Percentiles rank a stretch among this genome's conserved stretches.
These are phyloP conservation scores for Ciconia maguari DNA, from an alignment of 2,113 vertebrate species.

Conservation along the genomic window DNA sequence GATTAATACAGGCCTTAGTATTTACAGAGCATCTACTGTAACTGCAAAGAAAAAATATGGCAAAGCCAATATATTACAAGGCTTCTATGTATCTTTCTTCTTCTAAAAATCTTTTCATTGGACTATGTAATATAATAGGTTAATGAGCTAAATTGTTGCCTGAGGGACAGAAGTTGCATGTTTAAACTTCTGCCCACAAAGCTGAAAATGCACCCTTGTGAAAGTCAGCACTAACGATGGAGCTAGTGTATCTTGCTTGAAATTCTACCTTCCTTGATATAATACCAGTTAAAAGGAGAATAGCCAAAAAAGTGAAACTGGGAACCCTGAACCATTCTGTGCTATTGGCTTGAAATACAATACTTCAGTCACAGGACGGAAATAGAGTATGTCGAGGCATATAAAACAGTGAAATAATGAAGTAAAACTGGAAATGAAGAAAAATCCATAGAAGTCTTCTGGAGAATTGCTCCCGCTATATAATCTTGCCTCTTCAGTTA, in stretches of 20 bases:
- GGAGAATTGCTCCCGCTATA: neutral
- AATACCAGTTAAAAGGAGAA: neutral
- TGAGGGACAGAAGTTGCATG: neutral
- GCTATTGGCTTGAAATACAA: neutral
- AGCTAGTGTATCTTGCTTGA: neutral
- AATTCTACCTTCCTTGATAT: conserved; percentile 14
- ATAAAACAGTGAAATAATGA: neutral
- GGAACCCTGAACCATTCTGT: neutral
- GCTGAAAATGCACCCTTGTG: neutral
- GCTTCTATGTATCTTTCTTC: neutral
- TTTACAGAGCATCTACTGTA: conserved; percentile 40
- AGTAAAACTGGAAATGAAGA: neutral
- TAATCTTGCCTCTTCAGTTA: neutral
- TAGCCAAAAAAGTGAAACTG: neutral
- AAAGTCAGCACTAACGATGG: neutral
- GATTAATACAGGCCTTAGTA: conserved; percentile 12
- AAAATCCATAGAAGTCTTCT: neutral
- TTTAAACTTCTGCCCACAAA: neutral
- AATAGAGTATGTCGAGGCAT: neutral
- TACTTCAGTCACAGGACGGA: neutral
- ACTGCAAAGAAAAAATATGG: conserved; percentile 6
- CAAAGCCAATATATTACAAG: conserved; percentile 8
- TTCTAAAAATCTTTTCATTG: conserved; percentile 25
- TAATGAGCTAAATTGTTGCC: conserved; percentile 35
- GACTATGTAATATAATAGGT: conserved; percentile 13